phyloP scores from a whole-genome alignment of 1,140 invertebrate genomes.

The Myzus persicae region DNA sequence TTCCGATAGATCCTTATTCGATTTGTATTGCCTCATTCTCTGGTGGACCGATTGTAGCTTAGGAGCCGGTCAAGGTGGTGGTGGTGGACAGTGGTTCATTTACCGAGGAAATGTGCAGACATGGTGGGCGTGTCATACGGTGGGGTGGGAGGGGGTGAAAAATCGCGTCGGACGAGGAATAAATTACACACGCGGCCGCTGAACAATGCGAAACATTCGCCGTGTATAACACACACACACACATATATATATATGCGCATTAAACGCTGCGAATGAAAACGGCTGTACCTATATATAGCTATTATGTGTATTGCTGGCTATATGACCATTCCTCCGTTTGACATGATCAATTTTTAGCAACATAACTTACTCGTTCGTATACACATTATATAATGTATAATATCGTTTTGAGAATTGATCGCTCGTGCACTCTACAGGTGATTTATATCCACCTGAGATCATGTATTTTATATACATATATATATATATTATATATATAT shows the following conservation, averaged over 20 bases:
- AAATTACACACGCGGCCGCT: constrained; percentile 26
- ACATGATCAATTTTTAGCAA: constrained; percentile 49
- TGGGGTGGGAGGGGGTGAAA: not conserved
- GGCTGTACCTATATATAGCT: not conserved
- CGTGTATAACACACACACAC: not conserved
- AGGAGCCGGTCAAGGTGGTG: not conserved
- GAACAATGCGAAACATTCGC: constrained; percentile 53
- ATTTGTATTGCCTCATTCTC: not conserved
- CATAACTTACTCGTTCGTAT: constrained; percentile 32
- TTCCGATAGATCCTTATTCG: not conserved
- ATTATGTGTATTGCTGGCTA: not conserved
- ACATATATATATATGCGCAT: not conserved
- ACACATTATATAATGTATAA: not conserved
- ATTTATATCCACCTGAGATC: not conserved
- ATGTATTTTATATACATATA: not conserved
- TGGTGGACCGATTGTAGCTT: not conserved
- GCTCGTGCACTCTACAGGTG: not conserved
- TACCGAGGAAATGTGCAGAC: not conserved
- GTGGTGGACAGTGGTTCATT: constrained; percentile 16
- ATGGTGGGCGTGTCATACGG: not conserved
- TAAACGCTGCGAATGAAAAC: constrained; percentile 26
- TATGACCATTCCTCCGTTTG: constrained; percentile 25
- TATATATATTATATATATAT: not conserved
- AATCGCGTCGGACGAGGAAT: constrained; percentile 42
- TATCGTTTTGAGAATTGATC: constrained; percentile 21